Percentiles rank a stretch among this genome's conserved stretches.
These are phyloP conservation scores for Zaprionus bogoriensis DNA, from an alignment of 2,888 invertebrate species.

Conservation along the genomic window DNA sequence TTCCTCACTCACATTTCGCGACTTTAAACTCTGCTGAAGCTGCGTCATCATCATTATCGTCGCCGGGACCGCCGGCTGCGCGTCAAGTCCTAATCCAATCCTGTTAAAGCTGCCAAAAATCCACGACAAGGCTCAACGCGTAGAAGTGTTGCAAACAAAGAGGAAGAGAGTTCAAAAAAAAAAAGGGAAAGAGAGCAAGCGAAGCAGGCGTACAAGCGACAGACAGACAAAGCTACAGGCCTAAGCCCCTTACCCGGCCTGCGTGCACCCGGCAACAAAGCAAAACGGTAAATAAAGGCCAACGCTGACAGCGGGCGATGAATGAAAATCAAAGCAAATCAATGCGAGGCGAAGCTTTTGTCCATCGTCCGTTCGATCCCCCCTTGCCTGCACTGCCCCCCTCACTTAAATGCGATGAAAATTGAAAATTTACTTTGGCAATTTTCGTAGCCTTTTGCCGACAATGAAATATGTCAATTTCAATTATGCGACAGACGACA, in stretches of 20 bases:
- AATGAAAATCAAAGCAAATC: constrained; percentile 74
- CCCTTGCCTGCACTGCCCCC: constrained; percentile 1
- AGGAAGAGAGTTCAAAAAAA: constrained; percentile 15
- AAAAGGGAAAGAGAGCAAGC: not conserved
- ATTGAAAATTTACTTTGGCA: constrained; percentile 77
- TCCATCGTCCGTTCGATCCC: constrained; percentile 1
- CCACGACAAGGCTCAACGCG: constrained; percentile 61
- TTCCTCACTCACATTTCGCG: not conserved
- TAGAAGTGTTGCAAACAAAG: constrained; percentile 22
- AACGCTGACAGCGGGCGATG: constrained; percentile 59
- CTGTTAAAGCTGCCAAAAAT: constrained; percentile 77
- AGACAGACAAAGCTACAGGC: constrained; percentile 53
- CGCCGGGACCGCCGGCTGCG: constrained; percentile 27
- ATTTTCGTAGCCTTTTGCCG: constrained; percentile 53
- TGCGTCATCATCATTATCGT: constrained; percentile 25
- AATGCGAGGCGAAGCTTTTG: constrained; percentile 48
- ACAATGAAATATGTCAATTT: constrained; percentile 76
- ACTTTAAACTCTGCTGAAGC: not conserved
- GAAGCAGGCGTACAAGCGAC: not conserved
- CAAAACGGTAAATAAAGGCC: constrained; percentile 66
- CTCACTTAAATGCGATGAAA: constrained; percentile 54
- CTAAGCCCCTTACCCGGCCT: constrained; percentile 28
- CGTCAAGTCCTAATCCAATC: constrained; percentile 58
- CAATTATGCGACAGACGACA: constrained; percentile 60
- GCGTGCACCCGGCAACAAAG: constrained; percentile 55